Conservation (phyloP, 1,140 invertebrate species). For the Paralvinella palmiformis region DNA sequence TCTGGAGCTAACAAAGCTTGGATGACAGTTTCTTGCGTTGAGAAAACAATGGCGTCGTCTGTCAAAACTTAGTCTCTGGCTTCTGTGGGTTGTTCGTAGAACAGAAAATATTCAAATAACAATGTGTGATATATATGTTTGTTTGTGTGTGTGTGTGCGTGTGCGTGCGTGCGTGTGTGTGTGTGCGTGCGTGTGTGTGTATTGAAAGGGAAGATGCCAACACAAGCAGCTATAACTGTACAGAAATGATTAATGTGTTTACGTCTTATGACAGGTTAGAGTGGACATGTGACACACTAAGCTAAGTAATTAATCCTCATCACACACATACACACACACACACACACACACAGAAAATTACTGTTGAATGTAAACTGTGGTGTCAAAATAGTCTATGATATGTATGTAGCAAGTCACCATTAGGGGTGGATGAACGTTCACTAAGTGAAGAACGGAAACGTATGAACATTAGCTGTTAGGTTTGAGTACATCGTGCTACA, state of each 20-base stretch:
- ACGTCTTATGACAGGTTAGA: background rate
- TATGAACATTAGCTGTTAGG: too few species aligned
- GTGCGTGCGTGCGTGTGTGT: background rate
- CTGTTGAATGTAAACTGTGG: background rate
- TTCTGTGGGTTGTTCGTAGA: too few species aligned
- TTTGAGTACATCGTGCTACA: too few species aligned
- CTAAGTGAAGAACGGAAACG: too few species aligned
- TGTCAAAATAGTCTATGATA: background rate
- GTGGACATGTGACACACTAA: background rate
- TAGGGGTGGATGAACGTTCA: too few species aligned
- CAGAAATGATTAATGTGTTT: background rate
- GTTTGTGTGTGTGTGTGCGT: background rate
- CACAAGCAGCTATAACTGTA: background rate
- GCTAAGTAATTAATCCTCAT: background rate
- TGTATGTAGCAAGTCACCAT: background rate
- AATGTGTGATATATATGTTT: background rate
- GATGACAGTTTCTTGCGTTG: too few species aligned
- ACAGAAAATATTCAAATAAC: too few species aligned
- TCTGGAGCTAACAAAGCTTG: too few species aligned
- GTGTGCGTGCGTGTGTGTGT: background rate
- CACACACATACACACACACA: background rate
- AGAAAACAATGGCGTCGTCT: too few species aligned
- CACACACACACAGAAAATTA: background rate
- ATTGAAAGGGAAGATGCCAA: background rate
- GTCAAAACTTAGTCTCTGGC: too few species aligned